These are phyloP conservation scores for Tylochromis polylepis DNA, from an alignment of 2,113 vertebrate genomes.

Conservation along the genomic window DNA sequence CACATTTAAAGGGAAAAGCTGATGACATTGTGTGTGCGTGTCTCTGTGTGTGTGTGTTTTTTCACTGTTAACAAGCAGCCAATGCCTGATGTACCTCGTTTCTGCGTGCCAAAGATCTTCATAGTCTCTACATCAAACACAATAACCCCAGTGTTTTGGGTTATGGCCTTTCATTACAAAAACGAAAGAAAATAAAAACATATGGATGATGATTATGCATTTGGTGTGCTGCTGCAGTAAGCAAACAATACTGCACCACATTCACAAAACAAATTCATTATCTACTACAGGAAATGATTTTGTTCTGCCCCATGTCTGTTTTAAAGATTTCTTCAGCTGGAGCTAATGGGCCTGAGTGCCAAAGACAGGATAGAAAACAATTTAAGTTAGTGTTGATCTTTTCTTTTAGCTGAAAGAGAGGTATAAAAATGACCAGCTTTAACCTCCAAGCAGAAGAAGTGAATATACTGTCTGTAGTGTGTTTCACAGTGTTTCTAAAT, in stretches of 20 bases:
- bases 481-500: neutral
- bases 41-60: neutral
- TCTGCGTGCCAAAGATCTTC: neutral
- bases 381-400: neutral
- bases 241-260: neutral
- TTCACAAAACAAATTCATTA: neutral
- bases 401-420: neutral
- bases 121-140: neutral
- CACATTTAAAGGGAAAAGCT: neutral
- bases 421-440: neutral
- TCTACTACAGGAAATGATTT: neutral
- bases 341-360: neutral
- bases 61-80: neutral
- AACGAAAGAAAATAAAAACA: neutral
- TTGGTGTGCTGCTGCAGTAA: neutral
- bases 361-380: neutral
- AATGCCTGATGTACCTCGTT: neutral
- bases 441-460: neutral
- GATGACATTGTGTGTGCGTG: neutral
- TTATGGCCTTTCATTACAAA: neutral
- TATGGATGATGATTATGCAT: neutral
- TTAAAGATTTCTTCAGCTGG: neutral
- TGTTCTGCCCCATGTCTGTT: neutral
- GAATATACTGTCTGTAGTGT: neutral
- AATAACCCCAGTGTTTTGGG: neutral